Evolutionary conservation across 2,888 invertebrate species (phyloP).

Genomic region (Glomeris marginata): DNA sequence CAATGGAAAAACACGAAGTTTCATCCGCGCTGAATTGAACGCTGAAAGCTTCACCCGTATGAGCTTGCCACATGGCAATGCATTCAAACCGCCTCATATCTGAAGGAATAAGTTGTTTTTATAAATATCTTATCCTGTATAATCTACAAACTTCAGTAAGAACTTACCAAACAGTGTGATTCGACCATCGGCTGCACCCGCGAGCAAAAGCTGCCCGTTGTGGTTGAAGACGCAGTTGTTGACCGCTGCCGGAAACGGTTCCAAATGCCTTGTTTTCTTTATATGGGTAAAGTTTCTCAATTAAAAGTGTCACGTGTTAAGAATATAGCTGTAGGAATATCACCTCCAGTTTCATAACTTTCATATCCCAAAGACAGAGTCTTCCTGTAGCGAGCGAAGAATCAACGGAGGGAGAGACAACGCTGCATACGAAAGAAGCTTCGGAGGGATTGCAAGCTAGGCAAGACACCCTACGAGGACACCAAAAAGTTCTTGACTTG

Average conservation of each 20-base stretch:
- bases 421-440: conserved; percentile 31
- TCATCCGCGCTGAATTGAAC: conserved; percentile 40
- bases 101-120: conserved; percentile 16
- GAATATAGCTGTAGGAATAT: background rate
- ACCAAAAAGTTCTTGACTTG: too few species aligned
- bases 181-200: conserved; percentile 42
- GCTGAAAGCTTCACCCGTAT: conserved; percentile 38
- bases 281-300: conserved; percentile 16
- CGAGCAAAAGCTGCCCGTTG: conserved; percentile 41
- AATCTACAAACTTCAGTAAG: too few species aligned
- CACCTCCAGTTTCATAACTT: conserved; percentile 39
- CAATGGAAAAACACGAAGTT: conserved; percentile 40
- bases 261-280: conserved; percentile 17
- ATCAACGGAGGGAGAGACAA: conserved; percentile 16
- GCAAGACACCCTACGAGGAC: conserved; percentile 30
- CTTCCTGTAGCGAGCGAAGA: conserved; percentile 27
- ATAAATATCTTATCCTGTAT: too few species aligned
- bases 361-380: conserved; percentile 41
- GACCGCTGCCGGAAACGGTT: conserved; percentile 28
- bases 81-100: conserved; percentile 39
- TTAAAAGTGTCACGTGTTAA: background rate
- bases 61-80: conserved; percentile 39
- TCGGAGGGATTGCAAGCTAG: conserved; percentile 39
- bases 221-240: conserved; percentile 42
- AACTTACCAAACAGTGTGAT: conserved; percentile 37